Evolutionary conservation across 2,797 vertebrate genomes (phyloP).

Genomic region (Chiloscyllium punctatum): DNA sequence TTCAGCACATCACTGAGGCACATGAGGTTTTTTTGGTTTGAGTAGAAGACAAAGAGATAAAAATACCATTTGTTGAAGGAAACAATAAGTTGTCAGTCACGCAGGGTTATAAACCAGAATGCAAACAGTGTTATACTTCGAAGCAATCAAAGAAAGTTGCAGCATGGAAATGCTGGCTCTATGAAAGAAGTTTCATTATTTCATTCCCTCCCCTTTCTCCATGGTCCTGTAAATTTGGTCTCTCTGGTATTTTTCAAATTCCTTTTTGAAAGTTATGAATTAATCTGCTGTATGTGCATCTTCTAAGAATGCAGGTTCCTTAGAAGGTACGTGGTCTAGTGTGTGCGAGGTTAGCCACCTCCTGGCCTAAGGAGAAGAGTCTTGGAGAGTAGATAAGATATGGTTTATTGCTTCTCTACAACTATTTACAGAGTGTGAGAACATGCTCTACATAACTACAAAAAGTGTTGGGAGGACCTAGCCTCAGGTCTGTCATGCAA

Average conservation of each 20-base stretch:
- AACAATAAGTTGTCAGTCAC: not conserved
- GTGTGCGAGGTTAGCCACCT: too few relatives aligned
- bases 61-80: not conserved
- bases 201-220: not conserved
- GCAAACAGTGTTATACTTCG: not conserved
- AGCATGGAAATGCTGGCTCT: not conserved
- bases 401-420: too few relatives aligned
- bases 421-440: too few relatives aligned
- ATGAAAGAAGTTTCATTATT: not conserved
- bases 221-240: not conserved
- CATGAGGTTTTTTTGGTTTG: not conserved
- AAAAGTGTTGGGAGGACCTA: too few relatives aligned
- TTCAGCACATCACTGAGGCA: not conserved
- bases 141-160: not conserved
- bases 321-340: too few relatives aligned
- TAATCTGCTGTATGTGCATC: not conserved
- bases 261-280: not conserved
- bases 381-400: too few relatives aligned
- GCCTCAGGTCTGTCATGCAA: too few relatives aligned
- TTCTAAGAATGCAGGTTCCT: too few relatives aligned
- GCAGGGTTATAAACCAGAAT: not conserved
- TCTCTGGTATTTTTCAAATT: not conserved
- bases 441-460: too few relatives aligned
- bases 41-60: not conserved
- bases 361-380: too few relatives aligned